Evolutionary conservation across 2,888 invertebrate genomes (phyloP).

Genomic region (Dastarcus helophoroides): DNA sequence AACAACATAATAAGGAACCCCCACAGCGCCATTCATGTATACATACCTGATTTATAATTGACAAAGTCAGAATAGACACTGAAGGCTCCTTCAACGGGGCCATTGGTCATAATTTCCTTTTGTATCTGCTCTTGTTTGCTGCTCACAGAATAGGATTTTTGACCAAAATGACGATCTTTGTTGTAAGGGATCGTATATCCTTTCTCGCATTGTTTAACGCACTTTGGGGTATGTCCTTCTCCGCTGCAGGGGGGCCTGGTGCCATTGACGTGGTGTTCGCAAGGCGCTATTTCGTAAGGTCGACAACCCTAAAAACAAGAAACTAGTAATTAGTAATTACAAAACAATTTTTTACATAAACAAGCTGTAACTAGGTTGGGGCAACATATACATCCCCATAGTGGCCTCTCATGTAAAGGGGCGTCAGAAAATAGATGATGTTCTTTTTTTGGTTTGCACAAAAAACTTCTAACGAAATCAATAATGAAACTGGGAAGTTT

Average conservation of each 20-base stretch:
- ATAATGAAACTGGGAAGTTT: no score
- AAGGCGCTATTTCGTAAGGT: constrained; percentile 75
- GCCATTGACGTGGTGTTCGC: constrained; percentile 84
- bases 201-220: constrained; percentile 56
- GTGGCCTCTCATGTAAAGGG: no score
- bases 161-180: constrained; percentile 66
- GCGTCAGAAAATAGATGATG: no score
- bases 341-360: no score
- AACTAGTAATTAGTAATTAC: no score
- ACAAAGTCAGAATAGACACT: constrained; percentile 78
- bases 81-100: constrained; percentile 84
- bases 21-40: no score
- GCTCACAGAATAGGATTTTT: constrained; percentile 48
- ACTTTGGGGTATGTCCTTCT: constrained; percentile 65
- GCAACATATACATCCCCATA: no score
- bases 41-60: constrained; percentile 65
- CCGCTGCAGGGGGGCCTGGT: constrained; percentile 62
- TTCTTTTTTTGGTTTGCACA: no score
- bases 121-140: constrained; percentile 58
- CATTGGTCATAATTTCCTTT: constrained; percentile 73
- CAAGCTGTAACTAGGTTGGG: no score
- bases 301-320: constrained; percentile 68
- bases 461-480: no score
- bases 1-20: constrained; percentile 9
- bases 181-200: constrained; percentile 57